Conservation (phyloP, 2,888 invertebrate genomes). For the Lochmaea capreae region DNA sequence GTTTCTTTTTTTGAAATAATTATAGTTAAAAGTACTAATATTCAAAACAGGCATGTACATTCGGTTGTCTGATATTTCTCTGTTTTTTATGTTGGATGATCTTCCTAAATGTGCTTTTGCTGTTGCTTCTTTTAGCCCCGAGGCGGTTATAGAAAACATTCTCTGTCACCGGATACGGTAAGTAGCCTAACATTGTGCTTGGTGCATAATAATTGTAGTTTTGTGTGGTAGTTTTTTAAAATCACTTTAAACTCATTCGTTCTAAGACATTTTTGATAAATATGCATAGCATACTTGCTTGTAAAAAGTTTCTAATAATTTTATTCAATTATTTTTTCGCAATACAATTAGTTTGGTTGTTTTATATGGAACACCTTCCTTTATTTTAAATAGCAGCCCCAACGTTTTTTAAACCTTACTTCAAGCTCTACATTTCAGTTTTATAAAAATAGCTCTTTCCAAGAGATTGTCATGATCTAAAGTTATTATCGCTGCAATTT, state of each 20-base stretch:
- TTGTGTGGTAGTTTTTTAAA: neutral
- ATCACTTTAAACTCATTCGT: neutral
- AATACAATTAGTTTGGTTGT: no score
- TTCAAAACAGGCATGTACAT: conserved; percentile 18
- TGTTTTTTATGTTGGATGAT: conserved; percentile 50
- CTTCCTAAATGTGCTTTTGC: conserved; percentile 62
- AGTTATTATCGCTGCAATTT: no score
- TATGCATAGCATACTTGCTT: no score
- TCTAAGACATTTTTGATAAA: no score
- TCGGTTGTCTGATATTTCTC: conserved; percentile 39
- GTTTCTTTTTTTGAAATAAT: conserved; percentile 1
- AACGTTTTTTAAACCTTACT: no score
- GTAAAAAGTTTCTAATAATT: no score
- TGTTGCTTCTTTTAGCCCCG: conserved; percentile 68
- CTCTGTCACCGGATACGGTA: conserved; percentile 73
- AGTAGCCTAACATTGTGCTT: conserved; percentile 58
- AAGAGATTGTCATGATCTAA: no score
- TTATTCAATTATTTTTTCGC: no score
- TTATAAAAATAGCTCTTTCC: no score
- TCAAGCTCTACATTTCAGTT: no score
- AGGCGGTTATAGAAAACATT: conserved; percentile 71
- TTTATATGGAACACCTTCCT: no score
- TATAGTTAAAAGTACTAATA: conserved; percentile 14
- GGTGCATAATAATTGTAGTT: conserved; percentile 1
- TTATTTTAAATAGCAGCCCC: no score